Percentiles rank a stretch among this genome's conserved stretches.
Conservation (phyloP, 2,888 invertebrate species). For the Liopterus haemorrhoidalis region DNA sequence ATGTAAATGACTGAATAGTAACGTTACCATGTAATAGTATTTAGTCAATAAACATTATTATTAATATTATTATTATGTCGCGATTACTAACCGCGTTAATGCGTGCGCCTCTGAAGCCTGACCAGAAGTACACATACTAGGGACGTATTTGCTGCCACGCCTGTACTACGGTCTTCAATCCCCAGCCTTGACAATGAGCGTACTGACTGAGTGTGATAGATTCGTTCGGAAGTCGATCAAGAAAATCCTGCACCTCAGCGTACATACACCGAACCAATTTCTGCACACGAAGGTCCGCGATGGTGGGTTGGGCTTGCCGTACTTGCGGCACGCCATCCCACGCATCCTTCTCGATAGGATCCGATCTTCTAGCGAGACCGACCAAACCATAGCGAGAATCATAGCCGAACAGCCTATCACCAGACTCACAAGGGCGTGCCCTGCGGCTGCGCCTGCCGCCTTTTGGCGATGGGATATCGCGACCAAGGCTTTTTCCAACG, state of each 20-base stretch:
- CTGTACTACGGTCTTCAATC: conserved; percentile 5
- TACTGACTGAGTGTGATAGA: conserved; percentile 13
- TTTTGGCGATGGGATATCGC: conserved; percentile 10
- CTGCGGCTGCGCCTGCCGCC: background rate
- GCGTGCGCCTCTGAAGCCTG: too few species aligned
- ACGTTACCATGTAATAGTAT: too few species aligned
- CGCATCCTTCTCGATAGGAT: background rate
- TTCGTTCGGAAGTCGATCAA: conserved; percentile 9
- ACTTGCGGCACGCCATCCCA: background rate
- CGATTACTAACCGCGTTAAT: too few species aligned
- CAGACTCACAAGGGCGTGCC: too few species aligned
- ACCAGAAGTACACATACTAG: conserved; percentile 1
- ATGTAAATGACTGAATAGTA: too few species aligned
- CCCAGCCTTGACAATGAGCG: conserved; percentile 12
- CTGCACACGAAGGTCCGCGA: background rate
- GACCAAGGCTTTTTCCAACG: conserved; percentile 8
- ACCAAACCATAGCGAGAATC: too few species aligned
- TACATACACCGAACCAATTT: background rate
- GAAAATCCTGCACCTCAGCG: conserved; percentile 1
- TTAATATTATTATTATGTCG: too few species aligned
- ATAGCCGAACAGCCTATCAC: too few species aligned
- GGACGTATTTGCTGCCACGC: conserved; percentile 8
- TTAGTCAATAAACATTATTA: too few species aligned
- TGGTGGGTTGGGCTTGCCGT: conserved; percentile 4
- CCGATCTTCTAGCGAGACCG: too few species aligned